A percentile compares a stretch with the other conserved stretches of the same genome.
phyloP scores from a whole-genome alignment of 2,888 invertebrate genomes.

The Danaus chrysippus region DNA sequence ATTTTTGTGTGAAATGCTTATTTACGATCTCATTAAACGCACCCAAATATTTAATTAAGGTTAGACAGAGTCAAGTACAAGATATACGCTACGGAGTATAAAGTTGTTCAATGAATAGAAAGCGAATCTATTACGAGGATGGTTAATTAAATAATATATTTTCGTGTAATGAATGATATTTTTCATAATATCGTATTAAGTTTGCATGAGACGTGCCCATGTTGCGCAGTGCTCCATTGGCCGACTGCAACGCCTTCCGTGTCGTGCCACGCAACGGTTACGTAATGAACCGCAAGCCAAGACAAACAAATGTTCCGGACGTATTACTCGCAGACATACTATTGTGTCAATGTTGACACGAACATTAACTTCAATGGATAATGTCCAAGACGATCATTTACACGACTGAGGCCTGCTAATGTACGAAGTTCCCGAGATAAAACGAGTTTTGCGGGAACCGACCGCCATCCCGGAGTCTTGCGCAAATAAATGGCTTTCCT shows the following conservation, averaged over 20 bases:
- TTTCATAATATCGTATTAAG: conserved; percentile 20
- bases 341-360: background rate
- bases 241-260: conserved; percentile 72
- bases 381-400: background rate
- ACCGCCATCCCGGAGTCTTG: conserved; percentile 63
- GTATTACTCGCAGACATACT: background rate
- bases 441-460: conserved; percentile 66
- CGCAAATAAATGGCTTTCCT: conserved; percentile 69
- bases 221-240: conserved; percentile 63
- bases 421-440: conserved; percentile 43
- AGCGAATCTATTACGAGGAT: conserved; percentile 9
- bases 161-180: conserved; percentile 9
- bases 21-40: background rate
- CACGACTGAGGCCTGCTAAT: no score
- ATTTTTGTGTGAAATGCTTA: conserved; percentile 1
- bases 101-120: conserved; percentile 13
- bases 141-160: conserved; percentile 18
- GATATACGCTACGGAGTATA: conserved; percentile 1
- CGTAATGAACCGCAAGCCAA: conserved; percentile 20
- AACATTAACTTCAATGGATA: background rate
- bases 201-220: conserved; percentile 30
- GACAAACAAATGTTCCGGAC: background rate
- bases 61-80: no score
- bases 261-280: conserved; percentile 45
- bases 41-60: no score